A percentile compares a stretch with the other conserved stretches of the same genome.
These are phyloP conservation scores for Dryomyza anilis DNA, from an alignment of 2,888 invertebrate genomes.

Conservation along the genomic window DNA sequence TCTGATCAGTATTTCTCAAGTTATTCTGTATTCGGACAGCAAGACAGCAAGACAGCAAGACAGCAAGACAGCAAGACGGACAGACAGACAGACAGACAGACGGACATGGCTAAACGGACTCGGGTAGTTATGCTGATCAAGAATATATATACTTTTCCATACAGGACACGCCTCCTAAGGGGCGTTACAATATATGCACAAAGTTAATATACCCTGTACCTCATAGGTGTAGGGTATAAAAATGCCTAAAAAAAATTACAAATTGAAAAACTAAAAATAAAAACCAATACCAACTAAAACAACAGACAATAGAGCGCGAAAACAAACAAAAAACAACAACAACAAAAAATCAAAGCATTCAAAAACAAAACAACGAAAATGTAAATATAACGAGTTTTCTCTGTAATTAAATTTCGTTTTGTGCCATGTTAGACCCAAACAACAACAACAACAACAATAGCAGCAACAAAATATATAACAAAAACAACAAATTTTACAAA, in stretches of 20 bases:
- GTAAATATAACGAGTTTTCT: conserved; percentile 26
- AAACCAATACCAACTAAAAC: background rate
- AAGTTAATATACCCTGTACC: too few species aligned
- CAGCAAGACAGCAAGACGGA: too few species aligned
- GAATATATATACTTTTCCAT: too few species aligned
- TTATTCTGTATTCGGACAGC: too few species aligned
- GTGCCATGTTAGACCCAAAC: conserved; percentile 5
- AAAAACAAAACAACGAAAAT: background rate
- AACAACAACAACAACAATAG: background rate
- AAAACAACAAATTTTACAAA: background rate
- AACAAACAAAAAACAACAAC: background rate
- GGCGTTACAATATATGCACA: too few species aligned
- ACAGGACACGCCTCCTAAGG: too few species aligned
- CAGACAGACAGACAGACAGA: too few species aligned
- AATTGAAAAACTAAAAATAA: background rate
- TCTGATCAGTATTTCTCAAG: too few species aligned
- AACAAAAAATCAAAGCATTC: background rate
- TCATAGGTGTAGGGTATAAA: too few species aligned
- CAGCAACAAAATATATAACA: background rate
- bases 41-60: too few species aligned
- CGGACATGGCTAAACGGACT: too few species aligned
- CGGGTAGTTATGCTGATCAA: too few species aligned
- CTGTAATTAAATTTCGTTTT: conserved; percentile 28
- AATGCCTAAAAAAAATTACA: background rate
- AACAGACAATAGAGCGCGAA: background rate